Conservation (phyloP, 2,888 invertebrate genomes). For the Choristoneura rosaceana region DNA sequence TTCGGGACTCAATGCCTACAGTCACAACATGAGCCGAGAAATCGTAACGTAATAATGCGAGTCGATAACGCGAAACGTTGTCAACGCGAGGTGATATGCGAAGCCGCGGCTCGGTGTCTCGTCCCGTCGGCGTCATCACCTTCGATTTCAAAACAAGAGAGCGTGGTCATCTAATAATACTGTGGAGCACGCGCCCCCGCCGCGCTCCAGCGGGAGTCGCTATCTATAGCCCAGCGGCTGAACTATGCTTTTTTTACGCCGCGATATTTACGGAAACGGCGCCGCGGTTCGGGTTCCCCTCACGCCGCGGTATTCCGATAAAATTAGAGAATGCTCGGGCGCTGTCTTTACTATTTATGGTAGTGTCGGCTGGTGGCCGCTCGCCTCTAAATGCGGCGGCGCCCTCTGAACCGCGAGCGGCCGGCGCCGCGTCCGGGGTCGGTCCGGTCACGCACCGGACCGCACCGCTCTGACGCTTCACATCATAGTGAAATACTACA, state of each 20-base stretch:
- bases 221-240: conserved; percentile 48
- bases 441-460: conserved; percentile 27
- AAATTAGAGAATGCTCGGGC: conserved; percentile 78
- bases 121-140: background rate
- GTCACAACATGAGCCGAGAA: conserved; percentile 1
- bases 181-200: conserved; percentile 33
- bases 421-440: conserved; percentile 1
- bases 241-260: conserved; percentile 53
- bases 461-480: conserved; percentile 11
- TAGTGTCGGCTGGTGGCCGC: conserved; percentile 66
- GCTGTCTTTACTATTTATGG: conserved; percentile 83
- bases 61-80: conserved; percentile 1
- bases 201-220: conserved; percentile 49
- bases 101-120: background rate
- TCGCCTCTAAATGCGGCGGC: conserved; percentile 61
- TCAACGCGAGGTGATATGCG: background rate
- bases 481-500: conserved; percentile 43
- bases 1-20: background rate
- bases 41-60: conserved; percentile 6
- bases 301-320: conserved; percentile 60
- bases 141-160: conserved; percentile 24
- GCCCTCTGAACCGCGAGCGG: conserved; percentile 44
- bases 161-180: conserved; percentile 19
- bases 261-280: conserved; percentile 66
- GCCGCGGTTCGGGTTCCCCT: conserved; percentile 43